phyloP scores from a whole-genome alignment of 2,888 invertebrate species.

The Melanchra persicariae region DNA sequence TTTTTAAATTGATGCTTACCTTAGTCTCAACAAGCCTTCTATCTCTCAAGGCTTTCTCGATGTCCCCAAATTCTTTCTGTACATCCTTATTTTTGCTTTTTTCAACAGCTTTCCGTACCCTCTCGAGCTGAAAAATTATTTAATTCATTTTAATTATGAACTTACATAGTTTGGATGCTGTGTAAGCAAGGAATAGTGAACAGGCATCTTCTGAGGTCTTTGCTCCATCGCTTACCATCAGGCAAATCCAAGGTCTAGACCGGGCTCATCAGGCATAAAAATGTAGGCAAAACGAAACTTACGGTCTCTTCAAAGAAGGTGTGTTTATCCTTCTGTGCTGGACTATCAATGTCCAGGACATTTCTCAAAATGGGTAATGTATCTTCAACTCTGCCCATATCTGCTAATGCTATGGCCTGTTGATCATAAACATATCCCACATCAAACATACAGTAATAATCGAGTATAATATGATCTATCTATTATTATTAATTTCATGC shows the following conservation, averaged over 20 bases:
- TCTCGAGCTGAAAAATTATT: constrained; percentile 84
- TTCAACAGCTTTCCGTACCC: constrained; percentile 86
- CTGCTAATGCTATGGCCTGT: constrained; percentile 89
- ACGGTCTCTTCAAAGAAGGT: constrained; percentile 92
- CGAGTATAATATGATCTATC: too few relatives aligned
- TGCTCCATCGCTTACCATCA: too few relatives aligned
- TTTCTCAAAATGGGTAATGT: constrained; percentile 90
- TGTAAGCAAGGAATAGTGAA: background rate
- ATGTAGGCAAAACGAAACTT: constrained; percentile 68
- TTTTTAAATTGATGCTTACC: constrained; percentile 75
- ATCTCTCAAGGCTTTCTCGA: constrained; percentile 90
- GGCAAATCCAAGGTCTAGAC: too few relatives aligned
- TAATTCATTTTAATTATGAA: background rate
- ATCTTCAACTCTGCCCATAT: constrained; percentile 92
- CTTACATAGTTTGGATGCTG: background rate
- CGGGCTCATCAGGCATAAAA: too few relatives aligned
- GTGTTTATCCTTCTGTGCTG: constrained; percentile 86
- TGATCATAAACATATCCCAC: constrained; percentile 35
- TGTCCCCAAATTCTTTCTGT: constrained; percentile 89
- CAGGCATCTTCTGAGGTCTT: too few relatives aligned
- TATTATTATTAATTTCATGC: background rate
- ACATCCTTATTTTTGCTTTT: constrained; percentile 88
- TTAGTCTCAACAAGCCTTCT: constrained; percentile 87
- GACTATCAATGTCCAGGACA: constrained; percentile 90
- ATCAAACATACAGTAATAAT: too few relatives aligned